These are phyloP conservation scores for Chelonoidis abingdonii DNA, from an alignment of 2,113 vertebrate genomes.

Conservation along the genomic window DNA sequence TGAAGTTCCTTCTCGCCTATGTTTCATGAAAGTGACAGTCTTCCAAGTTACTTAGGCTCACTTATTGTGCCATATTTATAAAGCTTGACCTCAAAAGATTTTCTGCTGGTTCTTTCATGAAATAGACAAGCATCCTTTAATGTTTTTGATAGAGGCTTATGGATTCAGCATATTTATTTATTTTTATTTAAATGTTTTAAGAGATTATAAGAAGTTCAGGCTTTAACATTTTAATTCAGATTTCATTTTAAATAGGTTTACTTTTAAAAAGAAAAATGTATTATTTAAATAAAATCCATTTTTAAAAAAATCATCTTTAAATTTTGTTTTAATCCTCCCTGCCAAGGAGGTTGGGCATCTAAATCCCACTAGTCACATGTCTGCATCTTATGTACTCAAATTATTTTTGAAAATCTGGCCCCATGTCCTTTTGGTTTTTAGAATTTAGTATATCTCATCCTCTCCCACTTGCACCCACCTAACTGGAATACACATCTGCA, in stretches of 20 bases:
- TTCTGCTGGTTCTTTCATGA: background rate
- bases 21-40: too few species aligned
- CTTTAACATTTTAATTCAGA: background rate
- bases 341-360: background rate
- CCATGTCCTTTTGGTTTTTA: too few species aligned
- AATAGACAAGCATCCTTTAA: background rate
- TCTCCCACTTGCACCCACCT: too few species aligned
- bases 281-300: too few species aligned
- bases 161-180: background rate
- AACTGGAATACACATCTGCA: too few species aligned
- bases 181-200: background rate
- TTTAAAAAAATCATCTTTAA: too few species aligned
- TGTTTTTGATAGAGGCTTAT: background rate
- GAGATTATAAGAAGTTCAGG: background rate
- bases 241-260: background rate
- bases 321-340: background rate
- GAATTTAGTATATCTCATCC: too few species aligned
- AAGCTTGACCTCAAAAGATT: background rate
- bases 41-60: background rate
- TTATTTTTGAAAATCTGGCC: too few species aligned
- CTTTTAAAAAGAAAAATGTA: background rate
- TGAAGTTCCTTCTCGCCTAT: background rate
- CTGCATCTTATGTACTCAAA: background rate
- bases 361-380: background rate
- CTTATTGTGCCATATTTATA: background rate